Evolutionary conservation across 2,888 invertebrate species (phyloP).

Genomic region (Philopedon plagiatum): DNA sequence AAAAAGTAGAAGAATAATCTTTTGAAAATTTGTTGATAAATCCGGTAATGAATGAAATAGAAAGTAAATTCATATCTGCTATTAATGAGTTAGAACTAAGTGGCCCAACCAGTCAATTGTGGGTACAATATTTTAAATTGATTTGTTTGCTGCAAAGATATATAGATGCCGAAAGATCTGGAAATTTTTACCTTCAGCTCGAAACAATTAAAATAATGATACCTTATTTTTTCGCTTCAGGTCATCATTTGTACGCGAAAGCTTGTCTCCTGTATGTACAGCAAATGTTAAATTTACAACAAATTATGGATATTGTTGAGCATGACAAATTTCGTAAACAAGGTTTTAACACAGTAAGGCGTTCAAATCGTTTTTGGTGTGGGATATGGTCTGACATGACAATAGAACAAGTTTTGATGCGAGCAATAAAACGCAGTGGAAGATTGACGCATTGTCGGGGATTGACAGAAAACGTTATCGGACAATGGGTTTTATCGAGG

Average conservation of each 20-base stretch:
- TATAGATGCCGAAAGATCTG: background rate
- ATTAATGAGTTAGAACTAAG: background rate
- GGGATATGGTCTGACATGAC: too few relatives aligned
- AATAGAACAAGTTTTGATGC: too few relatives aligned
- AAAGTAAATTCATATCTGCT: background rate
- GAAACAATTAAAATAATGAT: background rate
- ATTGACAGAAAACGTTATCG: background rate
- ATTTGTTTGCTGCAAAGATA: background rate
- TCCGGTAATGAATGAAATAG: too few relatives aligned
- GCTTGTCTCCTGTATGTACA: background rate
- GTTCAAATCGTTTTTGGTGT: too few relatives aligned
- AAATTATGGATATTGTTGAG: background rate
- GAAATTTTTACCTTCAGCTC: background rate
- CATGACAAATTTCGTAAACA: too few relatives aligned
- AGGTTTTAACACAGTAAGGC: too few relatives aligned
- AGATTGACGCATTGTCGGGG: background rate
- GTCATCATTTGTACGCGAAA: background rate
- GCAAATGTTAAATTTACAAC: background rate
- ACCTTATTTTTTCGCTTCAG: background rate
- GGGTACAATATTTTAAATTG: background rate
- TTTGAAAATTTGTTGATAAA: too few relatives aligned
- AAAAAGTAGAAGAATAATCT: too few relatives aligned
- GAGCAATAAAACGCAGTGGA: background rate
- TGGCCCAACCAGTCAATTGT: too few relatives aligned
- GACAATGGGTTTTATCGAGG: constrained; percentile 27